Evolutionary conservation across 2,888 invertebrate species (phyloP).

Genomic region (Epicampocera succincta): DNA sequence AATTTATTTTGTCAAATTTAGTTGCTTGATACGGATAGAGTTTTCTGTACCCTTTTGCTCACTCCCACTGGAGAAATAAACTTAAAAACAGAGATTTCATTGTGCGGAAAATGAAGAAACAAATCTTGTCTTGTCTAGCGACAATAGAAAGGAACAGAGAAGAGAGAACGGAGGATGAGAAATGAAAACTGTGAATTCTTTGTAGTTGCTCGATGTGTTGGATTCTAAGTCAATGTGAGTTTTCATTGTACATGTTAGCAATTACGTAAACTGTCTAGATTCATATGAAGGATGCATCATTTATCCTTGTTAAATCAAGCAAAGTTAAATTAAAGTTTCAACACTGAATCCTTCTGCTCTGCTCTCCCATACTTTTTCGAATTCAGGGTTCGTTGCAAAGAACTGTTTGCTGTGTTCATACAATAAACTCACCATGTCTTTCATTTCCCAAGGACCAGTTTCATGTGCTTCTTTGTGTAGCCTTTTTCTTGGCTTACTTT

Average conservation of each 20-base stretch:
- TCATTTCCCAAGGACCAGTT: conserved; percentile 61
- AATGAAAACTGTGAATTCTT: background rate
- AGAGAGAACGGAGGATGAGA: background rate
- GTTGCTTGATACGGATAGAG: conserved; percentile 25
- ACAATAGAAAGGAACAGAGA: background rate
- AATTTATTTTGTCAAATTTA: conserved; percentile 40
- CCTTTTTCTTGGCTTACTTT: conserved; percentile 14
- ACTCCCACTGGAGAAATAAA: conserved; percentile 36
- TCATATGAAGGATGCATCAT: conserved; percentile 75
- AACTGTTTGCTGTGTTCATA: conserved; percentile 52
- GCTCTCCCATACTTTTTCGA: conserved; percentile 7
- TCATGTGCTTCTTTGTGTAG: conserved; percentile 34
- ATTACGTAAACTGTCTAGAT: conserved; percentile 71
- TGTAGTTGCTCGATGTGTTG: conserved; percentile 1
- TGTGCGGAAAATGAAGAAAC: conserved; percentile 53
- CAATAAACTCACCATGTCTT: conserved; percentile 65
- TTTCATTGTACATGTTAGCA: conserved; percentile 68
- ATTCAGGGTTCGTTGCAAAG: conserved; percentile 20
- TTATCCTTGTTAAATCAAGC: conserved; percentile 77
- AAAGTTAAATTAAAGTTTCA: conserved; percentile 71
- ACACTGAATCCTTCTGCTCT: conserved; percentile 62
- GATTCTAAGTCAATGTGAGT: conserved; percentile 47
- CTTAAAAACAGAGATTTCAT: conserved; percentile 46
- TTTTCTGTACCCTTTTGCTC: conserved; percentile 32
- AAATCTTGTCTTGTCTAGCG: conserved; percentile 44